Evolutionary conservation across 2,113 vertebrate genomes (phyloP).

Genomic region (Rhinolophus ferrumequinum): DNA sequence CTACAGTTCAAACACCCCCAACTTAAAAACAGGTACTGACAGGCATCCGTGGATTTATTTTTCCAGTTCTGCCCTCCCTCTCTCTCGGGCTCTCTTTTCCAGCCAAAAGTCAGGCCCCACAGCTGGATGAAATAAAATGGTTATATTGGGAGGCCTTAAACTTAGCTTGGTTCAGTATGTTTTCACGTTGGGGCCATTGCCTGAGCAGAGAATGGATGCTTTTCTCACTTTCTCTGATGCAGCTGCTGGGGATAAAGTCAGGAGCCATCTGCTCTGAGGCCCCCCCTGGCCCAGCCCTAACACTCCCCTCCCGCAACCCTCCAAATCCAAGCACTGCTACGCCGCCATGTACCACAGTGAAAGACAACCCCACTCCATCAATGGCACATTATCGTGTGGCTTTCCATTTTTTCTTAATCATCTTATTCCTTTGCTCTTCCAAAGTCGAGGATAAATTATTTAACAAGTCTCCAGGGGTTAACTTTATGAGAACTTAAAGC

Average conservation of each 20-base stretch:
- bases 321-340: background rate
- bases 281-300: background rate
- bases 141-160: constrained; percentile 80
- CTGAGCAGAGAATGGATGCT: constrained; percentile 67
- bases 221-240: constrained; percentile 65
- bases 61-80: constrained; percentile 11
- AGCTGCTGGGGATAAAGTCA: constrained; percentile 73
- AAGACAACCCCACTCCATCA: constrained; percentile 73
- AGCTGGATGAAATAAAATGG: constrained; percentile 84
- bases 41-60: constrained; percentile 71
- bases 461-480: constrained; percentile 77
- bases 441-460: constrained; percentile 81
- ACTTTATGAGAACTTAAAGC: constrained; percentile 74
- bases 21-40: constrained; percentile 71
- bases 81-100: constrained; percentile 63
- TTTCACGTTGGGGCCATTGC: constrained; percentile 66
- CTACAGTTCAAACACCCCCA: background rate
- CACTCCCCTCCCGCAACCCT: background rate
- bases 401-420: constrained; percentile 82
- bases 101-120: constrained; percentile 78
- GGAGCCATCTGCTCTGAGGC: constrained; percentile 49
- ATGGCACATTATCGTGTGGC: constrained; percentile 77
- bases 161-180: constrained; percentile 77
- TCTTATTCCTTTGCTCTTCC: constrained; percentile 81
- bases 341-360: background rate